Evolutionary conservation across 2,888 invertebrate species (phyloP), one percentile per base, ranked within the genome.

Genomic region (Temnothorax rugatulus): DNA sequence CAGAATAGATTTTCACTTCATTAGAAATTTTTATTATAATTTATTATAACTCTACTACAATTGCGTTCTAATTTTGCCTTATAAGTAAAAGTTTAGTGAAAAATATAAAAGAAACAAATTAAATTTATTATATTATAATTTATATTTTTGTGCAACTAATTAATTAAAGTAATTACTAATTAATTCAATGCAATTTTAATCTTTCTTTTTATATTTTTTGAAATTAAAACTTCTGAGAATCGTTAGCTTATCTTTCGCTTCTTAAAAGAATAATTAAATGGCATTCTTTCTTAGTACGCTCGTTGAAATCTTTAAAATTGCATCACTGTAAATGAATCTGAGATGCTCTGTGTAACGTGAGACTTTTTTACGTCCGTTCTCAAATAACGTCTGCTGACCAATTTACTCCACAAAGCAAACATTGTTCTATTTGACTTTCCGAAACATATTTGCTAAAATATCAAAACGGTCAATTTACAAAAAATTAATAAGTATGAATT

Each of bases 341-440:
- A 29, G 52, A 25, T n/a, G 21, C 4, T 34, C 13, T 13, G n/a
- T 69, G 79, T 69, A 79, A 79, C 44, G 4, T 47, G 71, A 79
- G 47, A 69, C 47, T 59, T 79, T 77, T 47, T 69, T 8, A 21
- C 25, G 13, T 11, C 34, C 59, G 47, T 59, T 79, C 57, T 41
- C 44, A 21, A 69, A 59, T 44, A 79, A 79, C 79, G 47, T 69
- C 79, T 69, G 79, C 47, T 29, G 34, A 25, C 21, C 71, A 59
- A 38, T 47, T 41, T 57, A 34, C 25, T 68, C 8, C 13, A 47
- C 59, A 34, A 38, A 54, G 54, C 54, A 68, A 68, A 69, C 7
- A 21, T 34, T 69, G 69, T 44, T 69, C 34, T 71, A 44, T 71
- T 44, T 8, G 18, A 59, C 29, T 47, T 59, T 8, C 15, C n/a